Evolutionary conservation across 2,888 invertebrate genomes (phyloP).

Genomic region (Pseudococcus viburni): DNA sequence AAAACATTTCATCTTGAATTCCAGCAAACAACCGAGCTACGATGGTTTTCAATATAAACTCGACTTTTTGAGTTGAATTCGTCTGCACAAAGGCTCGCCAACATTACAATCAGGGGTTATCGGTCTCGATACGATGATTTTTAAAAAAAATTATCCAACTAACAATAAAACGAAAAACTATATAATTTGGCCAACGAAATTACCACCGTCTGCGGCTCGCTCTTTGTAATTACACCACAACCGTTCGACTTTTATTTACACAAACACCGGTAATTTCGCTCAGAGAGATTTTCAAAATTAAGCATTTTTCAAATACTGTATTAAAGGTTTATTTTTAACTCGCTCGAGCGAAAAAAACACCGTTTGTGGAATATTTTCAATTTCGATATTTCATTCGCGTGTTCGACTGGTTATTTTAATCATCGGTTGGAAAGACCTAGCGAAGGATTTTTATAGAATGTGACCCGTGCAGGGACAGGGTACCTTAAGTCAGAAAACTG

Average conservation of each 20-base stretch:
- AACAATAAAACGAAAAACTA: not conserved
- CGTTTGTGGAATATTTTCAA: not conserved
- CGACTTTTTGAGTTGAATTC: not conserved
- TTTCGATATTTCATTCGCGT: not conserved
- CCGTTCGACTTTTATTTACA: not conserved
- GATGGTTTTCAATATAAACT: not conserved
- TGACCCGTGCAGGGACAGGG: too few species aligned
- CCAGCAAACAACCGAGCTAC: not conserved
- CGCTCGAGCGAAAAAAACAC: not conserved
- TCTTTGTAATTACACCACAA: not conserved
- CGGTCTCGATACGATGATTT: not conserved
- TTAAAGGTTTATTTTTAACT: slow-evolving; percentile 11
- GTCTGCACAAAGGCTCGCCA: not conserved
- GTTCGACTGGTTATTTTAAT: not conserved
- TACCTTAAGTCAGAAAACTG: too few species aligned
- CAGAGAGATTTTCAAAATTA: not conserved
- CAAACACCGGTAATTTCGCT: not conserved
- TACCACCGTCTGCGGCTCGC: not conserved
- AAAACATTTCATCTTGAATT: not conserved
- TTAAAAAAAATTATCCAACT: not conserved
- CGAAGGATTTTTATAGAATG: not conserved
- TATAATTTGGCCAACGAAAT: not conserved
- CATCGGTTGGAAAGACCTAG: not conserved
- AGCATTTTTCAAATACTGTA: not conserved
- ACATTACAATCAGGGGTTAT: not conserved